Percentiles rank a stretch among this genome's conserved stretches.
These are phyloP conservation scores for Perodicticus potto DNA, from an alignment of 2,797 vertebrate genomes.

Conservation along the genomic window DNA sequence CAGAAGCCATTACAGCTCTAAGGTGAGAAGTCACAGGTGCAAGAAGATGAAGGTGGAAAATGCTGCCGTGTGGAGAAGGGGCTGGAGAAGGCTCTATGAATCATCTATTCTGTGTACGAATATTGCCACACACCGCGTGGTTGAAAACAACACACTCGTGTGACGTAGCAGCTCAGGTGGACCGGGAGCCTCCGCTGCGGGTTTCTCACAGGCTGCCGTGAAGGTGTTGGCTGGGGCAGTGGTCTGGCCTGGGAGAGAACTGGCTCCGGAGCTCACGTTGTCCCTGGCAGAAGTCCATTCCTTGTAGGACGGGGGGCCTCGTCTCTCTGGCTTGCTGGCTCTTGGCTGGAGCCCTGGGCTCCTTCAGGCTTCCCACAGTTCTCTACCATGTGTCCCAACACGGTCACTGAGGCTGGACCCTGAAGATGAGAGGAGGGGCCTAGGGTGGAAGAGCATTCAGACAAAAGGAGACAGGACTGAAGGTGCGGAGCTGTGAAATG, in stretches of 20 bases:
- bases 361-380: background rate
- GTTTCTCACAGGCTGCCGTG: background rate
- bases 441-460: background rate
- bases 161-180: background rate
- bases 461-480: background rate
- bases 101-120: background rate
- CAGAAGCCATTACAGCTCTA: background rate
- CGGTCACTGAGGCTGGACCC: background rate
- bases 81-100: background rate
- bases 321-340: background rate
- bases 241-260: background rate
- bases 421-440: background rate
- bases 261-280: background rate
- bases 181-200: background rate
- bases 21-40: too few relatives aligned
- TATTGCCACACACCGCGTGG: background rate
- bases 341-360: background rate
- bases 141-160: background rate
- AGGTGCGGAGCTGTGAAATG: background rate
- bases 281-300: background rate
- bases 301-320: background rate
- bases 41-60: background rate
- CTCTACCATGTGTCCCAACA: background rate
- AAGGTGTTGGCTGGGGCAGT: background rate
- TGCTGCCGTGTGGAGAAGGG: background rate